Conservation (phyloP, 2,888 invertebrate genomes). For the Tupiocoris notatus region DNA sequence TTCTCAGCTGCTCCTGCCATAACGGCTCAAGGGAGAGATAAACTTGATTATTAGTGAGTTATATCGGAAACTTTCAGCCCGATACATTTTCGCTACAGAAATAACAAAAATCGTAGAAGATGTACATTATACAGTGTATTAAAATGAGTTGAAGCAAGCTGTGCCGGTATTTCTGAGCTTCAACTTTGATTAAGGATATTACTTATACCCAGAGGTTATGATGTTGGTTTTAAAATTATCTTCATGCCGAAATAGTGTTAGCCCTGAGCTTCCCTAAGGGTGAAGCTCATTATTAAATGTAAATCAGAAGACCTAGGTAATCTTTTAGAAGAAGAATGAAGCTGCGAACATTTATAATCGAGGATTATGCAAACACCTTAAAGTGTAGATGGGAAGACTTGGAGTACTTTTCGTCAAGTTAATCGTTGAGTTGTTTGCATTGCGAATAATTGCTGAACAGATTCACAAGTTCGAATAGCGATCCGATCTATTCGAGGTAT, state of each 20-base stretch:
- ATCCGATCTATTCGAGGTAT: too few species aligned
- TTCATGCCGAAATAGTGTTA: not conserved
- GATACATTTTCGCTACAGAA: too few species aligned
- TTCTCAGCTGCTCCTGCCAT: too few species aligned
- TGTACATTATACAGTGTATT: too few species aligned
- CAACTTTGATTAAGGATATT: not conserved
- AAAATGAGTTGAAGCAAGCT: too few species aligned
- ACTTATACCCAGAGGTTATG: not conserved
- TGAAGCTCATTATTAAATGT: not conserved
- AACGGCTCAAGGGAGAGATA: too few species aligned
- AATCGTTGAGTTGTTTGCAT: not conserved
- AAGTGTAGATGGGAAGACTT: not conserved
- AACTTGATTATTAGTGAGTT: too few species aligned
- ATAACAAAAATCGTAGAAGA: too few species aligned
- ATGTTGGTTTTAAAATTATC: not conserved
- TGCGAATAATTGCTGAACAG: not conserved
- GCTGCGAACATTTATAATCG: not conserved
- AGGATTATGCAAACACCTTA: not conserved
- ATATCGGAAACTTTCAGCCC: too few species aligned
- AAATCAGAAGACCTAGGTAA: not conserved
- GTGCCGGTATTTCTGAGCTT: too few species aligned
- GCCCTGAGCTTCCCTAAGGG: not conserved
- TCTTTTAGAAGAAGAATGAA: not conserved
- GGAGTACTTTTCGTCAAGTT: not conserved
- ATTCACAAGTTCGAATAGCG: too few species aligned